Conservation (phyloP, 2,888 invertebrate genomes). For the Papilio elwesi region DNA sequence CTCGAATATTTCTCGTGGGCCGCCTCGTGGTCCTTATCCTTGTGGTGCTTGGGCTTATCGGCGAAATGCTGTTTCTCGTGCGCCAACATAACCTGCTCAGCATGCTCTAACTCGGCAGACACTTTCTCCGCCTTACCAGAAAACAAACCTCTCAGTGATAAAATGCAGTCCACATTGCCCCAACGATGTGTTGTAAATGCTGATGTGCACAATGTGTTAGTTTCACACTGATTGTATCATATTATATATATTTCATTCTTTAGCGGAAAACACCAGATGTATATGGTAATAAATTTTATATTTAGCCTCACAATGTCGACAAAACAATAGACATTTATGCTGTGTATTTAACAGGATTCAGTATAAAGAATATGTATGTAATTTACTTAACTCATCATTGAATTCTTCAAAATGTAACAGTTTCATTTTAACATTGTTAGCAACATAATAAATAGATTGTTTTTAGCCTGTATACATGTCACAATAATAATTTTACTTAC, state of each 20-base stretch:
- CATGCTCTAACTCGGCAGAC: slow-evolving; percentile 81
- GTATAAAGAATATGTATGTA: background rate
- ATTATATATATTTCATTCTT: background rate
- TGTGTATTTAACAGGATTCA: background rate
- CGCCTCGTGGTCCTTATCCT: slow-evolving; percentile 56
- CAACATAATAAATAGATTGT: background rate
- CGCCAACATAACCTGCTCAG: slow-evolving; percentile 82
- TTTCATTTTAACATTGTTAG: too few species aligned
- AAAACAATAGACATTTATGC: background rate
- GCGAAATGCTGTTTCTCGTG: slow-evolving; percentile 78
- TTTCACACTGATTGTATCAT: slow-evolving; percentile 47
- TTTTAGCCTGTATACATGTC: background rate
- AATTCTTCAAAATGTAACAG: background rate
- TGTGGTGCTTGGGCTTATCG: slow-evolving; percentile 67
- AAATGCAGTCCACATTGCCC: slow-evolving; percentile 51
- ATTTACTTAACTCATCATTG: too few species aligned
- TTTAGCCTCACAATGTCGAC: background rate
- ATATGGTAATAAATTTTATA: background rate
- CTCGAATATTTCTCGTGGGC: slow-evolving; percentile 71
- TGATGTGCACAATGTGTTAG: slow-evolving; percentile 65
- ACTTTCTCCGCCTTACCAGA: slow-evolving; percentile 81
- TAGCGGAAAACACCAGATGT: background rate
- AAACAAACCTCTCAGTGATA: slow-evolving; percentile 79
- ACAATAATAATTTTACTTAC: background rate
- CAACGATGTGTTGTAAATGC: slow-evolving; percentile 60